phyloP scores from a whole-genome alignment of 2,888 invertebrate species.

The Pristionchus japonicus region DNA sequence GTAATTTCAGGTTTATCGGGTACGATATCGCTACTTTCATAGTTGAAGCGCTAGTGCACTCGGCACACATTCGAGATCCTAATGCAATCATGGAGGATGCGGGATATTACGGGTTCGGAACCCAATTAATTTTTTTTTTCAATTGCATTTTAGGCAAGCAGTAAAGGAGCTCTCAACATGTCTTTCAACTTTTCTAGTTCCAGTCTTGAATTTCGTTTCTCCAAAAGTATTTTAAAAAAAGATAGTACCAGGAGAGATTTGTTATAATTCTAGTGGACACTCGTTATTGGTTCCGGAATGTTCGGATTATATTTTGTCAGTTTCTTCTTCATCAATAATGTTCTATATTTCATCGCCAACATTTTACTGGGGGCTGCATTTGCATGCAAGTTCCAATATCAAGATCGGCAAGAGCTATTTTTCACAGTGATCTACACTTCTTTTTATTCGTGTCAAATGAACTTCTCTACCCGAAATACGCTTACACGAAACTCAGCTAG shows the following conservation, averaged over 20 bases:
- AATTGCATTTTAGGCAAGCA: constrained; percentile 12
- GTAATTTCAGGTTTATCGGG: neutral
- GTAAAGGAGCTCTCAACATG: neutral
- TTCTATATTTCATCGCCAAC: neutral
- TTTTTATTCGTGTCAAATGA: neutral
- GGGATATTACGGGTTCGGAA: constrained; percentile 2
- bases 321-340: constrained; percentile 23
- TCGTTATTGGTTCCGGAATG: neutral
- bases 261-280: neutral
- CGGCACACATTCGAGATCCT: neutral
- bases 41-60: neutral
- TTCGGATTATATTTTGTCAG: neutral
- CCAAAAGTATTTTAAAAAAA: neutral
- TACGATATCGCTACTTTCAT: constrained; percentile 2
- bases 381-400: neutral
- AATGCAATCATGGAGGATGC: neutral
- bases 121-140: neutral
- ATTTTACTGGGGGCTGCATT: neutral
- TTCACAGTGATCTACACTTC: neutral
- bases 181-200: neutral
- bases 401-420: neutral
- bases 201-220: neutral
- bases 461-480: neutral
- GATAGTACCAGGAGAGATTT: too few species aligned
- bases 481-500: neutral